These are phyloP conservation scores for Zootermopsis nevadensis DNA, from an alignment of 2,888 invertebrate genomes.

Conservation along the genomic window DNA sequence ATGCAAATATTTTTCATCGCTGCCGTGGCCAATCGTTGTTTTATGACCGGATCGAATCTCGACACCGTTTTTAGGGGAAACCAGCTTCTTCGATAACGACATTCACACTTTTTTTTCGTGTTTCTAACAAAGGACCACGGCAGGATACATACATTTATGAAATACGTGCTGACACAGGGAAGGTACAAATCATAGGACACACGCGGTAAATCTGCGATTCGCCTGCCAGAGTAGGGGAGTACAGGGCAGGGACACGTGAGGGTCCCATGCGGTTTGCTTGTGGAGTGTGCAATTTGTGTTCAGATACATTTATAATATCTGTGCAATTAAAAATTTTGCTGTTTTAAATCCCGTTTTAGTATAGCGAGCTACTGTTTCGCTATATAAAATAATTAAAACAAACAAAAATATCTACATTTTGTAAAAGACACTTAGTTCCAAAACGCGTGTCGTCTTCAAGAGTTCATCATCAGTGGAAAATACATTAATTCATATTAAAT, in stretches of 20 bases:
- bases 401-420: too few relatives aligned
- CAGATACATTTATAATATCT: too few relatives aligned
- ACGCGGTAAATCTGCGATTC: conserved; percentile 21
- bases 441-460: too few relatives aligned
- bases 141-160: background rate
- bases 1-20: conserved; percentile 47
- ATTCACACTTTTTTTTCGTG: background rate
- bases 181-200: conserved; percentile 27
- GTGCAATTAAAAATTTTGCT: too few relatives aligned
- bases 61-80: conserved; percentile 26
- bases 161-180: conserved; percentile 23
- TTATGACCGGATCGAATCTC: conserved; percentile 49
- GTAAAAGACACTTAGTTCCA: too few relatives aligned
- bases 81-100: conserved; percentile 13
- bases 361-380: too few relatives aligned
- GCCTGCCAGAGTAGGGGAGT: background rate
- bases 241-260: conserved; percentile 12
- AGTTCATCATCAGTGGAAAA: too few relatives aligned
- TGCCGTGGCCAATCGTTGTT: conserved; percentile 50
- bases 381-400: too few relatives aligned
- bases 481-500: too few relatives aligned
- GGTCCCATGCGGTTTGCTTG: background rate
- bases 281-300: too few relatives aligned
- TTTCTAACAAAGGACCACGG: conserved; percentile 18
- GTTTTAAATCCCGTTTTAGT: too few relatives aligned